Percentiles rank a stretch among this genome's conserved stretches.
Conservation (phyloP, 1,140 invertebrate species). For the Tribolium madens region DNA sequence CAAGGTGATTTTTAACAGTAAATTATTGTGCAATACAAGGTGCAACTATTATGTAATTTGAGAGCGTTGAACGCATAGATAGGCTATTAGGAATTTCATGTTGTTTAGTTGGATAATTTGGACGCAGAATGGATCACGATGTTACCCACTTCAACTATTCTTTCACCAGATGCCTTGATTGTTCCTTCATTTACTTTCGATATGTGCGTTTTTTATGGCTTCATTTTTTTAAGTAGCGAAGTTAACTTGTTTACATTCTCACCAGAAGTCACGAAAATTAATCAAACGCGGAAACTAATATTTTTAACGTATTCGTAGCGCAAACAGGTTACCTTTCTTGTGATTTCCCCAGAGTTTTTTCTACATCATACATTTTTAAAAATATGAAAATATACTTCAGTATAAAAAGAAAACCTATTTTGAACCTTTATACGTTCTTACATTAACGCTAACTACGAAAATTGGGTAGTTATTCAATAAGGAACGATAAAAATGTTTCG, state of each 20-base stretch:
- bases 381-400: background rate
- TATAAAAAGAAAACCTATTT: too few relatives aligned
- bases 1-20: constrained; percentile 32
- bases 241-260: background rate
- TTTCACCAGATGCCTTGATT: background rate
- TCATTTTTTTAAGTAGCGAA: background rate
- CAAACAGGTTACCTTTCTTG: background rate
- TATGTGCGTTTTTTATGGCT: background rate
- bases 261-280: background rate
- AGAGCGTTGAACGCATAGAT: constrained; percentile 9
- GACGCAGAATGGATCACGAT: background rate
- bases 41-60: constrained; percentile 5
- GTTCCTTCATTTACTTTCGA: background rate
- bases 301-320: background rate
- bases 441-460: too few relatives aligned
- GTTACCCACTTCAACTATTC: background rate
- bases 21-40: constrained; percentile 17
- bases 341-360: background rate
- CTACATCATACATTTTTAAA: background rate
- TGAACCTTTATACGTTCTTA: too few relatives aligned
- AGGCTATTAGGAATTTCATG: background rate
- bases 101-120: background rate
- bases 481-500: too few relatives aligned
- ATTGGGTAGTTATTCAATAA: too few relatives aligned
- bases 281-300: background rate